Conservation (phyloP, 2,888 invertebrate species). For the Drosophila melanosoma region DNA sequence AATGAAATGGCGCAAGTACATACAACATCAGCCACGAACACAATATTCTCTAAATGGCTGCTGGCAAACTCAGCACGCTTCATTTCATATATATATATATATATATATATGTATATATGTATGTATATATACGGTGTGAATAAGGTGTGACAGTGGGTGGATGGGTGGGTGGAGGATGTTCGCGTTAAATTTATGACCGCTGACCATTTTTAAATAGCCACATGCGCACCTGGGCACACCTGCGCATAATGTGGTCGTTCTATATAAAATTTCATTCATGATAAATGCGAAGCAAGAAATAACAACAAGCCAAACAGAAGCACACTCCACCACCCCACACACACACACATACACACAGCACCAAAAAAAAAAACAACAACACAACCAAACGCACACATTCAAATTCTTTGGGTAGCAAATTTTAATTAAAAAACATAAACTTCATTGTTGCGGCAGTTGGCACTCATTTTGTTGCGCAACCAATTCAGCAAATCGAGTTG, state of each 20-base stretch:
- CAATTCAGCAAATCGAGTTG: conserved; percentile 35
- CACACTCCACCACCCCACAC: conserved; percentile 5
- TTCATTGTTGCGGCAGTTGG: conserved; percentile 58
- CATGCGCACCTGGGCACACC: conserved; percentile 78
- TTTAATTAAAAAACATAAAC: conserved; percentile 80
- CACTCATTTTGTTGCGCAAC: conserved; percentile 69
- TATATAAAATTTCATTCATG: conserved; percentile 69
- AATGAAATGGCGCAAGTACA: conserved; percentile 53
- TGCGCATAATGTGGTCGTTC: conserved; percentile 77
- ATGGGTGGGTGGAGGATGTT: conserved; percentile 8
- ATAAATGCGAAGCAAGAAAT: conserved; percentile 59
- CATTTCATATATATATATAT: conserved; percentile 35
- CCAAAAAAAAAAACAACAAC: background rate
- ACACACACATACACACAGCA: conserved; percentile 3
- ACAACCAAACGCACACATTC: conserved; percentile 33
- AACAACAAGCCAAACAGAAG: conserved; percentile 46
- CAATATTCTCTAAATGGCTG: conserved; percentile 32
- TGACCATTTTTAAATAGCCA: conserved; percentile 80
- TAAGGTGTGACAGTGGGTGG: background rate
- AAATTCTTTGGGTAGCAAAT: conserved; percentile 64
- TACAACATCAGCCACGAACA: conserved; percentile 30
- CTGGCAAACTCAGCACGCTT: conserved; percentile 31
- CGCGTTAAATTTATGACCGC: conserved; percentile 72
- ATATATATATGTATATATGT: background rate
- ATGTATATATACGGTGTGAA: background rate